These are phyloP conservation scores for Halesus radiatus DNA, from an alignment of 1,140 invertebrate genomes.

Conservation along the genomic window DNA sequence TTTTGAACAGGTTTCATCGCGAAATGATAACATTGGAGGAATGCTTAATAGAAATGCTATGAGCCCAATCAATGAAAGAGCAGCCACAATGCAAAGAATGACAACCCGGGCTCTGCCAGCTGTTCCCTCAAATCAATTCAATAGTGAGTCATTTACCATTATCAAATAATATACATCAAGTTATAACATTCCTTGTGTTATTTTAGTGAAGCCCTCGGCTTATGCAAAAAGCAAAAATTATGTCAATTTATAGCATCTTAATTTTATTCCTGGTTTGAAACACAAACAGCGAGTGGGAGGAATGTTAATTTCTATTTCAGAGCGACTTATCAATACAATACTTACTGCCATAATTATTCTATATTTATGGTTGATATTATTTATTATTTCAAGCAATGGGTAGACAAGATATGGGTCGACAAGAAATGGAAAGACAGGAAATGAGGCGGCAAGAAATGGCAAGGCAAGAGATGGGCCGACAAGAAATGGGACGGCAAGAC, in stretches of 20 bases:
- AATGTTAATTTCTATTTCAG: no score
- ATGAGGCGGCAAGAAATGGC: no score
- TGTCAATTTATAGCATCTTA: no score
- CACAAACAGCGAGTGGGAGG: no score
- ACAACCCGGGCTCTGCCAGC: slow-evolving; percentile 68
- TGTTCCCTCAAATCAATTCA: slow-evolving; percentile 59
- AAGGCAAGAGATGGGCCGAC: no score
- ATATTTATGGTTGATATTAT: background rate
- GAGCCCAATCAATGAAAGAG: slow-evolving; percentile 45
- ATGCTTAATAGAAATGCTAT: slow-evolving; percentile 64
- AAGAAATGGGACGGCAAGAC: no score
- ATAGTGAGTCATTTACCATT: slow-evolving; percentile 14
- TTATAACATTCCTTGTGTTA: background rate
- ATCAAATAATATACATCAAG: background rate
- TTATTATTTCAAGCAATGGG: background rate
- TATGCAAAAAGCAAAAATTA: no score
- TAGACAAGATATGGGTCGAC: no score
- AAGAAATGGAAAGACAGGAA: no score
- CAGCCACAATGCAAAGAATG: slow-evolving; percentile 62
- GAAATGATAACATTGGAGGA: slow-evolving; percentile 54
- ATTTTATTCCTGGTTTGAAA: no score
- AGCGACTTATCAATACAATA: no score
- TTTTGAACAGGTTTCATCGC: slow-evolving; percentile 53
- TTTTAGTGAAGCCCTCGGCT: background rate
- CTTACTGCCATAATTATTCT: no score